A percentile compares a stretch with the other conserved stretches of the same genome.
These are phyloP conservation scores for Columba janthina DNA, from an alignment of 2,113 vertebrate species.

Conservation along the genomic window DNA sequence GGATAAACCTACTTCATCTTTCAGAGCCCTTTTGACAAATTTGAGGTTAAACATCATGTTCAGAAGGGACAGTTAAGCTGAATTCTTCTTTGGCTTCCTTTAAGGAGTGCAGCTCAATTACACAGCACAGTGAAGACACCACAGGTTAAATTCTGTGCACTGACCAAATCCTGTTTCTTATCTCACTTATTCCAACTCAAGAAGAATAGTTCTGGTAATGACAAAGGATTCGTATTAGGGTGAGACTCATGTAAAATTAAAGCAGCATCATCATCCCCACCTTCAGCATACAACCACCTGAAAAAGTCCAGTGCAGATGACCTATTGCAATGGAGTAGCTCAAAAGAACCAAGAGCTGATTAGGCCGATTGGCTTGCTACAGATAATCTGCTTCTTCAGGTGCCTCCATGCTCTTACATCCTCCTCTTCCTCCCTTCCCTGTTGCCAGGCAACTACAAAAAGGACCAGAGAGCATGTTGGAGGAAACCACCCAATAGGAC, in stretches of 20 bases:
- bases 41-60: background rate
- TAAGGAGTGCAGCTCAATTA: background rate
- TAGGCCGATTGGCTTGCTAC: background rate
- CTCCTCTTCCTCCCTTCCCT: background rate
- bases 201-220: background rate
- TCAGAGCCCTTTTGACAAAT: background rate
- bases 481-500: background rate
- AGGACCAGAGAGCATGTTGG: background rate
- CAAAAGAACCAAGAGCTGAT: background rate
- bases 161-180: background rate
- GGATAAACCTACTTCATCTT: background rate
- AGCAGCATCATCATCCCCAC: background rate
- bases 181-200: background rate
- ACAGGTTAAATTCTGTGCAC: background rate
- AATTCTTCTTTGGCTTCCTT: background rate
- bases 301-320: background rate
- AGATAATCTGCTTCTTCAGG: slow-evolving; percentile 1
- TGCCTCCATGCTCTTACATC: background rate
- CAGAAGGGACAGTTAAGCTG: background rate
- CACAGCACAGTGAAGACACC: background rate
- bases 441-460: slow-evolving; percentile 58
- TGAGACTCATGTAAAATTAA: background rate
- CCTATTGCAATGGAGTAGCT: background rate
- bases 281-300: background rate
- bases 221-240: background rate